Evolutionary conservation across 2,113 vertebrate genomes (phyloP).

Genomic region (Butorides virescens): DNA sequence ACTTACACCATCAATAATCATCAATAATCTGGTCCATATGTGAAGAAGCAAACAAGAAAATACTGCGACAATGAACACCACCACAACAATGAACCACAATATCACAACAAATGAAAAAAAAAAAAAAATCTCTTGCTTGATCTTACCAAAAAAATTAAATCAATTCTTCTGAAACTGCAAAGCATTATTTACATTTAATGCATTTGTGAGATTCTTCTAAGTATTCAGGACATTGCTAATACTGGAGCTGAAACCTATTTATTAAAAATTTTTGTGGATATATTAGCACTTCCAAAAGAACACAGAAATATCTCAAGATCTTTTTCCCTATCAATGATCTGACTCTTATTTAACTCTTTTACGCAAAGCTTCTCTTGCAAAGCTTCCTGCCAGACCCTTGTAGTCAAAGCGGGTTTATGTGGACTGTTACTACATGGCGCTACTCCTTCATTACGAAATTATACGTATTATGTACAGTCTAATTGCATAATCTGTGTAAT

Average conservation of each 20-base stretch:
- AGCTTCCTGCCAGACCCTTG: neutral
- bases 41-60: neutral
- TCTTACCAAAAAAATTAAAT: neutral
- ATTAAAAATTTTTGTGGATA: neutral
- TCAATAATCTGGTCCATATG: neutral
- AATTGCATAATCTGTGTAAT: slow-evolving; percentile 38
- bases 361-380: neutral
- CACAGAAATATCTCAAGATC: neutral
- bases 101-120: neutral
- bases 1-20: neutral
- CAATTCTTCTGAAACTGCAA: neutral
- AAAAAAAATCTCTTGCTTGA: neutral
- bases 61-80: neutral
- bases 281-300: neutral
- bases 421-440: neutral
- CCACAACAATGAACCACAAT: neutral
- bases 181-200: neutral
- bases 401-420: neutral
- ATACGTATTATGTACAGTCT: neutral
- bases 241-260: neutral
- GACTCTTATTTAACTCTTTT: neutral
- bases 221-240: neutral
- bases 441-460: slow-evolving; percentile 35
- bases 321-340: neutral
- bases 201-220: neutral